Evolutionary conservation across 2,797 vertebrate genomes (phyloP), one percentile per base, ranked within the genome.

Genomic region (Platalea minor): DNA sequence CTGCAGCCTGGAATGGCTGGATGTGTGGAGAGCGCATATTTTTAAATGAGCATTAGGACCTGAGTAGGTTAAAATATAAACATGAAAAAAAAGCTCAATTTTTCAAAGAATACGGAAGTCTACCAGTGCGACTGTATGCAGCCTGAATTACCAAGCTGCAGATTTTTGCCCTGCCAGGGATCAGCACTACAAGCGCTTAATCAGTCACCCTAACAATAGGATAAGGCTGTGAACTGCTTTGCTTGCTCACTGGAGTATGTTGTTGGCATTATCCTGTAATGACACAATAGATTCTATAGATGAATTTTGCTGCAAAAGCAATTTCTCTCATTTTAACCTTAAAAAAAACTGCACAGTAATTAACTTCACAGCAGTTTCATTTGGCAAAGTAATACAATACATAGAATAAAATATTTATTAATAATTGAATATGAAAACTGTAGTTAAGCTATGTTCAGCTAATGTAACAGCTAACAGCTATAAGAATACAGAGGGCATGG

Each of bases 331-430:
- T 96, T 97, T 97, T 96, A 87, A 95, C 46, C 89, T 96, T 95
- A 92, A 96, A 96, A 96, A 96, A 94, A 83, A 28, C 79, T 91
- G 81, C 86, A 94, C 77, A 89, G 83, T 95, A 98, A 98, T 98
- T 97, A 98, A 95, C 91, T 97, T 97, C 96, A 72, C 95, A 97
- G 95, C 93, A 94, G 94, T 96, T 96, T 94, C 78, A 91, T 96
- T 93, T 94, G 72, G 93, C 84, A 91, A 97, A 97, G 77, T 87
- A 96, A 90, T 89, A 91, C 84, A 57, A 74, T 65, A 87, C 67
- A 89, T 88, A 96, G 95, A 96, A 96, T 88, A 92, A 97, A 97
- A 92, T 93, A 92, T 96, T 97, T 59, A 95, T 97, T 97, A 97
- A 96, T 96, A 97, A 97, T 90, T 96, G 88, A 95, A 48, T 61